phyloP scores from a whole-genome alignment of 2,888 invertebrate genomes.

The Crepidodera aurea region DNA sequence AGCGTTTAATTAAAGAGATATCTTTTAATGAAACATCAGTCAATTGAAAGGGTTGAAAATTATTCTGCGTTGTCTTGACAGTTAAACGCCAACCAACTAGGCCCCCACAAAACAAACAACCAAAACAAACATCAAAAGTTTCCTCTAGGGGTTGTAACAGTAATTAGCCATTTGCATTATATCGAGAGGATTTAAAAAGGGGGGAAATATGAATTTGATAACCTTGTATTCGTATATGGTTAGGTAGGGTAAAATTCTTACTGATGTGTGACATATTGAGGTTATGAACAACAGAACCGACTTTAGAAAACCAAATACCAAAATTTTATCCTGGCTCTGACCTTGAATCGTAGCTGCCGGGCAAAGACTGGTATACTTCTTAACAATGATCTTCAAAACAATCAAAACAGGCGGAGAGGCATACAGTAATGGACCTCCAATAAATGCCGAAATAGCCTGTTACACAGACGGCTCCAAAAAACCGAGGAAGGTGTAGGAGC shows the following conservation, averaged over 20 bases:
- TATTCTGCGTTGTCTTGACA: neutral
- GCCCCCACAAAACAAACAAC: neutral
- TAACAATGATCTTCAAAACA: too few species aligned
- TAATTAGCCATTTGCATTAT: slow-evolving; percentile 9
- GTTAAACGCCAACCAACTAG: neutral
- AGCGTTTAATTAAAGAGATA: slow-evolving; percentile 1
- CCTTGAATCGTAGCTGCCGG: too few species aligned
- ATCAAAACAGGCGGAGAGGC: too few species aligned
- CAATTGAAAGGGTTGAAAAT: neutral
- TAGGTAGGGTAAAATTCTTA: slow-evolving; percentile 1
- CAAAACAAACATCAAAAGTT: slow-evolving; percentile 6
- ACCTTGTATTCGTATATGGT: neutral
- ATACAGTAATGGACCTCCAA: too few species aligned
- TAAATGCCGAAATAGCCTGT: too few species aligned
- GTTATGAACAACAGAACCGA: neutral
- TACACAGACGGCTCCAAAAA: too few species aligned
- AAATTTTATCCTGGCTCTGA: too few species aligned
- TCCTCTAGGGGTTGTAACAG: neutral
- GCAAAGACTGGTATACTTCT: too few species aligned
- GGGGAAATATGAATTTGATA: slow-evolving; percentile 11
- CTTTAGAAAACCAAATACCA: neutral
- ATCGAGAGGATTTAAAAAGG: slow-evolving; percentile 9
- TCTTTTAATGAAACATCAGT: neutral
- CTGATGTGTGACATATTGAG: neutral
- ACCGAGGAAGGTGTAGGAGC: too few species aligned